Conservation (phyloP, 2,888 invertebrate species). For the Alcis repandata region DNA sequence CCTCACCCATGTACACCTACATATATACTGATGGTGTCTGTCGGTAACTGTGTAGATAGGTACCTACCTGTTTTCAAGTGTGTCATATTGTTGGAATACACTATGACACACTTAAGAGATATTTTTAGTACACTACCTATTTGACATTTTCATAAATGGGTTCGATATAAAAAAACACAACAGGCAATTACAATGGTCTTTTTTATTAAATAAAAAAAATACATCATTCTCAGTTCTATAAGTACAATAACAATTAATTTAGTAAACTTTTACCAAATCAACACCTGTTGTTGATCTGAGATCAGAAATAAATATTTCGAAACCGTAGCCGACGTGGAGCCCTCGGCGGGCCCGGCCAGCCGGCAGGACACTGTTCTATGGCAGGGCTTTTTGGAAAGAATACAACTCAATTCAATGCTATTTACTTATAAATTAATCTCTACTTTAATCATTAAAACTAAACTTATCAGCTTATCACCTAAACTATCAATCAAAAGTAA, state of each 20-base stretch:
- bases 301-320: constrained; percentile 74
- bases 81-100: neutral
- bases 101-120: neutral
- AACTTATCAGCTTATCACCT: constrained; percentile 69
- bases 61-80: neutral
- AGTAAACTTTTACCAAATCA: constrained; percentile 84
- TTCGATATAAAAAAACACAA: constrained; percentile 33
- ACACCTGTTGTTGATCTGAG: constrained; percentile 80
- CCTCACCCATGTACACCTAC: constrained; percentile 21
- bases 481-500: constrained; percentile 71
- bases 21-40: neutral
- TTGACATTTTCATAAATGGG: neutral
- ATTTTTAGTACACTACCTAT: neutral
- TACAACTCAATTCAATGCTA: constrained; percentile 57
- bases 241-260: constrained; percentile 85
- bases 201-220: constrained; percentile 84
- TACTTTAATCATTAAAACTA: constrained; percentile 67
- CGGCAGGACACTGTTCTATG: constrained; percentile 41
- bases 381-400: constrained; percentile 45
- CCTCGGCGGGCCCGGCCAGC: constrained; percentile 6
- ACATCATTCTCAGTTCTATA: constrained; percentile 83
- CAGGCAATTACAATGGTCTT: constrained; percentile 76
- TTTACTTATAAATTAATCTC: constrained; percentile 70
- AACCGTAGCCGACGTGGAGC: constrained; percentile 4
- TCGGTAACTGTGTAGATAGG: neutral